Base-by-base conservation (phyloP, 2,797 vertebrate genomes). In the Danio kyathit region DNA sequence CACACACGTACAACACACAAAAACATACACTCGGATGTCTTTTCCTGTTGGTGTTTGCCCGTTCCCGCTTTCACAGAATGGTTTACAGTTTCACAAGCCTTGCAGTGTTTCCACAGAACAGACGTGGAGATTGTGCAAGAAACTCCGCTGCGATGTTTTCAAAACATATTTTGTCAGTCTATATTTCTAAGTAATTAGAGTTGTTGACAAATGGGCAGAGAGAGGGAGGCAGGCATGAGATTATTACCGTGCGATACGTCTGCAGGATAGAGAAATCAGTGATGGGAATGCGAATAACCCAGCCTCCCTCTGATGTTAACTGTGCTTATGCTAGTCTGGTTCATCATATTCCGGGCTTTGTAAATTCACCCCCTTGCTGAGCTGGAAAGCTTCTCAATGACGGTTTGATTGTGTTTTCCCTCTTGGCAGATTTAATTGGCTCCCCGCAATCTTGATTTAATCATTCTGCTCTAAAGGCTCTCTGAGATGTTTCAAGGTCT, bases 71-170 rank as follows among this genome's bases (percentile, higher is more conserved):
- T 89, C 87, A 85, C 86, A 77, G 87, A 89, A 91, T 87, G 79
- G 83, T 86, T 85, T 78, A 81, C 80, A 41, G 78, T 91, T 92
- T 91, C 84, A 92, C 92, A 94, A 89, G 86, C 87, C 81, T 87
- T 69, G 56, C 80, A 80, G 85, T 93, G 92, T 93, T 90, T 90
- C 85, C 85, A 90, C 85, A 14, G 77, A 90, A 84, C 86, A 91
- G 89, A 92, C 87, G 87, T 76, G 60, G 8, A 52, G 85, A 85
- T 91, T 92, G 90, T 86, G 90, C 85, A 86, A 89, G 87, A 13
- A 56, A 6, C 19, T 49, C 52, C 0, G 21, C 43, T 40, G 12
- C 13, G 10, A 19, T 29, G 40, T 17, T 57, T 64, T 6, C 46
- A 17, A 44, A 75, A 49, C 63, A n/a, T 11, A 5, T 41, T n/a